phyloP scores from a whole-genome alignment of 2,797 vertebrate species.

The Capromys pilorides region DNA sequence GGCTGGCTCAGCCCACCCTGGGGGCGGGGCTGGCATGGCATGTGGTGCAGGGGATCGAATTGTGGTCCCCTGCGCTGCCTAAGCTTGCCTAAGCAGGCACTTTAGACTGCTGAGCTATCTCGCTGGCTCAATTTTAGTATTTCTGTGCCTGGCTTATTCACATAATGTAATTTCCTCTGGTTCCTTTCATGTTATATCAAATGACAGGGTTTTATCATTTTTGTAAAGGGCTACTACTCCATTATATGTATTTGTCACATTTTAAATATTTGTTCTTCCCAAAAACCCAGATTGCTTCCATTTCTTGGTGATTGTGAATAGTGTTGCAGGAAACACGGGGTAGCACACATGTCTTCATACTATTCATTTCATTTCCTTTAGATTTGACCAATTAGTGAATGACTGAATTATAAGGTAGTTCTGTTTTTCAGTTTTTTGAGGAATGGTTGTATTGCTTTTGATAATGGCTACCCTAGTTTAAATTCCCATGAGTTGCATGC shows the following conservation, averaged over 20 bases:
- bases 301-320: not conserved
- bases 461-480: not conserved
- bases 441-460: not conserved
- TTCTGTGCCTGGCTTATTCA: not conserved
- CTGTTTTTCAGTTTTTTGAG: not conserved
- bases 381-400: not conserved
- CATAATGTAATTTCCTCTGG: not conserved
- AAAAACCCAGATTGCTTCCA: not conserved
- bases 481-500: not conserved
- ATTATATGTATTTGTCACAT: not conserved
- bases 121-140: too few species aligned
- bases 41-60: too few species aligned
- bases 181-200: not conserved
- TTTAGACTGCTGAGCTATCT: too few species aligned
- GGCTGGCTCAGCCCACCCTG: too few species aligned
- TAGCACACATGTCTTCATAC: too few species aligned
- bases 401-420: not conserved
- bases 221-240: not conserved
- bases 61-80: too few species aligned
- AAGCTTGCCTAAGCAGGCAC: too few species aligned
- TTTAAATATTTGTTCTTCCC: not conserved
- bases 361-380: not conserved
- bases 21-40: too few species aligned
- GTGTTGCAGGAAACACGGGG: not conserved
- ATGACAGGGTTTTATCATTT: not conserved